Base-by-base conservation (phyloP, 1,140 invertebrate species). In the Lysiphlebus fabarum region DNA sequence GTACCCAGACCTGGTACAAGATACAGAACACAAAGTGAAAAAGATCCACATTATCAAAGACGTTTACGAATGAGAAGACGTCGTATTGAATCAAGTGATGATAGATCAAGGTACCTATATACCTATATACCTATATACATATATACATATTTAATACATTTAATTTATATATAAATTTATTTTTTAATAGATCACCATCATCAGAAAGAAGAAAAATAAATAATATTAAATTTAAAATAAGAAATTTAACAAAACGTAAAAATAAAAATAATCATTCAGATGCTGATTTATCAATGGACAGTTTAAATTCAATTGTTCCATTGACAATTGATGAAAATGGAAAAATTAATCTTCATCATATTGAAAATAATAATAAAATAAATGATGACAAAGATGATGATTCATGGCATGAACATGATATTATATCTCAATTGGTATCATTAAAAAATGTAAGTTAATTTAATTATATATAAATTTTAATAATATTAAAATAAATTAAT, bases 21-120 rank as follows among this genome's bases (percentile, higher is more conserved):
- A 62, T 90, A 89, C 68, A 80, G 88, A 62, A 90, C 89, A 61
- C 87, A 90, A 75, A 89, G 87, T 65, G 88, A 89, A 70, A 88
- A 89, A 69, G 87, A 90, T 76, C 86, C 86, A 14, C 83, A 87
- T 70, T 89, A 89, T 70, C 82, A 83, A 45, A 84, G 85, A 73
- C 82, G 86, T 64, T 67, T 87, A 64, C 85, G 86, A 75, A 68
- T 86, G 53, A 76, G 85, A 41, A 68, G 67, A 47, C 67, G 68
- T 44, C 70, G 64, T 34, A 51, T 73, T 10, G 74, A 77, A 26
- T 75, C 74, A 0, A 77, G 75, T 47, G 74, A 77, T 17, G 74
- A 77, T 54, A 66, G 72, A 43, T 77, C 75, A 1, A 77, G 75
- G 75, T 77, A 2, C 11, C 17, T 40, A n/a, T n/a, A n/a, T n/a